These are phyloP conservation scores for Cyprinella venusta DNA, from an alignment of 2,797 vertebrate genomes.

Conservation along the genomic window DNA sequence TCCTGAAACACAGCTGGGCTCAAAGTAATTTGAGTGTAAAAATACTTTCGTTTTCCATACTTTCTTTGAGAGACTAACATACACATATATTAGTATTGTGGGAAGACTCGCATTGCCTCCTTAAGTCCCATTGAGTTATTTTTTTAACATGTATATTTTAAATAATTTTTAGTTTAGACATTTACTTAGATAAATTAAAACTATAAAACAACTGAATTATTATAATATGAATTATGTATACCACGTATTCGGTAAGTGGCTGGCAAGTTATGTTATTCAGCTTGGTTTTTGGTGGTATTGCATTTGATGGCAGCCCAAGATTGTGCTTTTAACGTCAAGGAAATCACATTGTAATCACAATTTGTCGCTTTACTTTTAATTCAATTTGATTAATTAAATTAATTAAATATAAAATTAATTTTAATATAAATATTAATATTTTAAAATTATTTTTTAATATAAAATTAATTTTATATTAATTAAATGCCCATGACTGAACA, in stretches of 20 bases:
- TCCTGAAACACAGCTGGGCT: slow-evolving; percentile 1
- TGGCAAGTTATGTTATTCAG: not conserved
- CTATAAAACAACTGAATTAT: not conserved
- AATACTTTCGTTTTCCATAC: not conserved
- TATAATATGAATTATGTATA: not conserved
- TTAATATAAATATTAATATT: too few species aligned
- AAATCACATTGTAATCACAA: not conserved
- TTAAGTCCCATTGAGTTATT: not conserved
- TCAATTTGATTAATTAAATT: too few species aligned
- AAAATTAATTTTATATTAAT: too few species aligned
- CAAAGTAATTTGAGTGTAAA: not conserved
- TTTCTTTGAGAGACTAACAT: slow-evolving; percentile 28
- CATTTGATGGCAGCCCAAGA: not conserved
- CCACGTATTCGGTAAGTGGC: not conserved
- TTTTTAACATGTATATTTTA: too few species aligned
- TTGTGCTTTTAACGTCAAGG: not conserved
- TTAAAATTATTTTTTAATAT: too few species aligned
- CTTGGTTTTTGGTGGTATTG: not conserved
- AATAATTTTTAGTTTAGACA: not conserved
- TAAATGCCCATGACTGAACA: not conserved
- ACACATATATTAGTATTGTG: slow-evolving; percentile 18
- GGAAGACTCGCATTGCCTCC: not conserved
- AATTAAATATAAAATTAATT: too few species aligned
- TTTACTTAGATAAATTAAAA: not conserved
- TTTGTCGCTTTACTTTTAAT: not conserved